Conservation (phyloP, 2,888 invertebrate species). For the Sarcophaga variegata region DNA sequence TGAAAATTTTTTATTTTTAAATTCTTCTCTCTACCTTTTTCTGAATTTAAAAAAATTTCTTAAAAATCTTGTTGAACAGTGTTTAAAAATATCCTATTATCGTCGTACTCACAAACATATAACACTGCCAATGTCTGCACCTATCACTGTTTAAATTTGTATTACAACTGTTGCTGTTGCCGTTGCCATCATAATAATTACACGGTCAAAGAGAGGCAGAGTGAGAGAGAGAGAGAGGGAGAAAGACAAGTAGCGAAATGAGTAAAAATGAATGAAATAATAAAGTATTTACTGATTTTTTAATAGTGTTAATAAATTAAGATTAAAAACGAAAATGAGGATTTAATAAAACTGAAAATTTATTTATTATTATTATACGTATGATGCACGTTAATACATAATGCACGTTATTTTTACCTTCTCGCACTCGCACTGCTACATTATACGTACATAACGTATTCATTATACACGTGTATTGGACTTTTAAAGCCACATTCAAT, state of each 20-base stretch:
- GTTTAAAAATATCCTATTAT: too few relatives aligned
- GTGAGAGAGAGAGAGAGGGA: too few relatives aligned
- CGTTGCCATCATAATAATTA: slow-evolving; percentile 4
- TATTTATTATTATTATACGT: slow-evolving; percentile 42
- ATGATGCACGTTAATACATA: slow-evolving; percentile 12
- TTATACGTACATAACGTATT: not conserved
- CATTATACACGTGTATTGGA: too few relatives aligned
- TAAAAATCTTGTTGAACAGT: too few relatives aligned
- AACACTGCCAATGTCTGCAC: not conserved
- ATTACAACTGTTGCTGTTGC: not conserved
- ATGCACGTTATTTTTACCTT: not conserved
- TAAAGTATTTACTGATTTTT: slow-evolving; percentile 62
- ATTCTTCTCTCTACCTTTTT: too few relatives aligned
- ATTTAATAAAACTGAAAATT: slow-evolving; percentile 60
- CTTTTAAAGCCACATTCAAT: too few relatives aligned
- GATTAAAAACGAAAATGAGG: slow-evolving; percentile 49
- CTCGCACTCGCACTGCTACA: not conserved
- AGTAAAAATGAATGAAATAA: slow-evolving; percentile 57
- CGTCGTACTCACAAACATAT: too few relatives aligned
- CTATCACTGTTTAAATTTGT: not conserved
- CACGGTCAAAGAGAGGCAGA: too few relatives aligned
- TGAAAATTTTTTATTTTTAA: too few relatives aligned
- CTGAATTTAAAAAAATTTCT: too few relatives aligned
- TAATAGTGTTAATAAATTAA: slow-evolving; percentile 66
- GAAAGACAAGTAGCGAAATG: not conserved